Evolutionary conservation across 1,140 invertebrate genomes (phyloP).

Genomic region (Probaryconus sp.): DNA sequence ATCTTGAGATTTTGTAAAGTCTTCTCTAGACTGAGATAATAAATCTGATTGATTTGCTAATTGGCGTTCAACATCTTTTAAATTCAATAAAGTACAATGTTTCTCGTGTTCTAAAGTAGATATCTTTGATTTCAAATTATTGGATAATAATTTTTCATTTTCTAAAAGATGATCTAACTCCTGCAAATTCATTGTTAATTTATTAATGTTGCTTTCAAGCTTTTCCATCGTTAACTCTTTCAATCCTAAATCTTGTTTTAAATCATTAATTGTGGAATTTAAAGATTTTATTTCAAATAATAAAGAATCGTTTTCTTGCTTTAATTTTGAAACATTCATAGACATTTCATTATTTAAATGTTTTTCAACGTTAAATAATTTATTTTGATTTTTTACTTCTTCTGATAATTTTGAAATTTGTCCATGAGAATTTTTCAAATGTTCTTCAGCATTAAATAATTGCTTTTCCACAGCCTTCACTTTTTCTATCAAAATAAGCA

Average conservation of each 20-base stretch:
- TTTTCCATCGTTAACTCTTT: not conserved
- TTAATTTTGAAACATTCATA: not conserved
- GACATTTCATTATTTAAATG: not conserved
- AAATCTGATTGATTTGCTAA: no score
- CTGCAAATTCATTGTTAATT: not conserved
- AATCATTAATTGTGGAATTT: not conserved
- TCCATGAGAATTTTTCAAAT: constrained; percentile 22
- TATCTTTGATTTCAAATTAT: constrained; percentile 6
- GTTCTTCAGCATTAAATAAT: constrained; percentile 11
- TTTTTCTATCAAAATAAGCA: constrained; percentile 38
- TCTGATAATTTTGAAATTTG: constrained; percentile 18
- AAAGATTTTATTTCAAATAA: not conserved
- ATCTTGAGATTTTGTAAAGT: no score
- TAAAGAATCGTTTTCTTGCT: constrained; percentile 2
- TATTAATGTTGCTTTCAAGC: not conserved
- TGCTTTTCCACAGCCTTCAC: constrained; percentile 26
- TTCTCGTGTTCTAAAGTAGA: no score
- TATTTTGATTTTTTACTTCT: constrained; percentile 13
- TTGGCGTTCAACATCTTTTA: no score
- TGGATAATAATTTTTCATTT: not conserved
- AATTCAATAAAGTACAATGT: no score
- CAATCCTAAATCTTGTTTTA: not conserved
- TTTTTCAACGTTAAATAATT: constrained; percentile 11
- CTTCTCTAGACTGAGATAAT: no score
- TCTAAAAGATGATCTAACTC: constrained; percentile 6